phyloP scores from a whole-genome alignment of 2,797 vertebrate genomes.

The Prunella strophiata region DNA sequence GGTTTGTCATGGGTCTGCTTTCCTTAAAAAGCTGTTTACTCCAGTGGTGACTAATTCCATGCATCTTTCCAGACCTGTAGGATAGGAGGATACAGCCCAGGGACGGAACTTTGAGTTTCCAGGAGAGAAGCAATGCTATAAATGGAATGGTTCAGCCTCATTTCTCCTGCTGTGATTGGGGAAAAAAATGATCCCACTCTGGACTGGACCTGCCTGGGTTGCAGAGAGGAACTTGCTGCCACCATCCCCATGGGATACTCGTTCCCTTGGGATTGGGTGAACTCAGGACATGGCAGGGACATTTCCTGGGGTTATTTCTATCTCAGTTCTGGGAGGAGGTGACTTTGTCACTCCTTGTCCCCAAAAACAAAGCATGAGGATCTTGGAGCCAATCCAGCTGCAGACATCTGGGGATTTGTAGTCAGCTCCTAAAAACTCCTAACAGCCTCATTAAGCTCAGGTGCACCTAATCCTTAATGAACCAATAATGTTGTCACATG shows the following conservation, averaged over 20 bases:
- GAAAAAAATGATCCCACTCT: background rate
- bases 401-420: background rate
- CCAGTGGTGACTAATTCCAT: background rate
- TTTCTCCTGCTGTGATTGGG: background rate
- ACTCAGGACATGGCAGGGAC: background rate
- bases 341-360: background rate
- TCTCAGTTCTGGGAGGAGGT: background rate
- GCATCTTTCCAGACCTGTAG: background rate
- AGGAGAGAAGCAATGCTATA: background rate
- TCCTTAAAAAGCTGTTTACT: background rate
- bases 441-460: background rate
- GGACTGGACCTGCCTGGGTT: background rate
- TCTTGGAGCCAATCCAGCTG: background rate
- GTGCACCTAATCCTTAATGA: background rate
- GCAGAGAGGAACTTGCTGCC: background rate
- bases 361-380: background rate
- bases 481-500: background rate
- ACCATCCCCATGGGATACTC: background rate
- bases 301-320: background rate
- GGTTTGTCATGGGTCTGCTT: background rate
- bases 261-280: background rate
- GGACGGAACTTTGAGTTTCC: background rate
- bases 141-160: background rate
- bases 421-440: background rate
- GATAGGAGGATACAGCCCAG: background rate